Percentiles rank a stretch among this genome's conserved stretches.
phyloP scores from a whole-genome alignment of 2,113 vertebrate species.

The Chloroceryle aenea region DNA sequence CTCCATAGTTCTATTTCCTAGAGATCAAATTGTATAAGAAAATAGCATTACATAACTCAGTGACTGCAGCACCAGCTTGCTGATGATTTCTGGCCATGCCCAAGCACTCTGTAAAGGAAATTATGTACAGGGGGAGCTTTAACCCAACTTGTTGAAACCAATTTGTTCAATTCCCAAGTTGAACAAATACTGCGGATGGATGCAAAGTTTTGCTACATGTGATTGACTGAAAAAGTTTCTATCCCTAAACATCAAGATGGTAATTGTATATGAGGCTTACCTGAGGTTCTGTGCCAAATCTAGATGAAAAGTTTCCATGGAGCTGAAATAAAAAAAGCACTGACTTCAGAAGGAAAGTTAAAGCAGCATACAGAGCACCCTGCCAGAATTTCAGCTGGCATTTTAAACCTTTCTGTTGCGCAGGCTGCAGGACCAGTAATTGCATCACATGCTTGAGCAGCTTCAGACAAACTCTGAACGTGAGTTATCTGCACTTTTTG shows the following conservation, averaged over 20 bases:
- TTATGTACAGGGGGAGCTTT: background rate
- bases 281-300: slow-evolving; percentile 74
- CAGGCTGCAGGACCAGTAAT: background rate
- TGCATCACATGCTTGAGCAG: background rate
- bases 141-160: background rate
- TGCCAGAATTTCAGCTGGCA: background rate
- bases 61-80: background rate
- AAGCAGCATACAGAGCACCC: background rate
- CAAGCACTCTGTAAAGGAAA: background rate
- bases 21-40: background rate
- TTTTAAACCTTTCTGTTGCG: background rate
- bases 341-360: slow-evolving; percentile 28
- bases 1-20: background rate
- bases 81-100: background rate
- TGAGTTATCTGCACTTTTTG: background rate
- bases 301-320: slow-evolving; percentile 34
- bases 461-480: background rate
- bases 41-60: background rate
- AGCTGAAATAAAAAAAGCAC: slow-evolving; percentile 71
- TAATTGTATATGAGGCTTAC: slow-evolving; percentile 56
- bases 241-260: background rate
- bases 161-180: background rate
- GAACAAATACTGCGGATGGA: background rate
- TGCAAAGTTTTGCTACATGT: background rate
- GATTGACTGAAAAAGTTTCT: background rate